phyloP scores from a whole-genome alignment of 1,140 invertebrate genomes.

The Drosophila yakuba region DNA sequence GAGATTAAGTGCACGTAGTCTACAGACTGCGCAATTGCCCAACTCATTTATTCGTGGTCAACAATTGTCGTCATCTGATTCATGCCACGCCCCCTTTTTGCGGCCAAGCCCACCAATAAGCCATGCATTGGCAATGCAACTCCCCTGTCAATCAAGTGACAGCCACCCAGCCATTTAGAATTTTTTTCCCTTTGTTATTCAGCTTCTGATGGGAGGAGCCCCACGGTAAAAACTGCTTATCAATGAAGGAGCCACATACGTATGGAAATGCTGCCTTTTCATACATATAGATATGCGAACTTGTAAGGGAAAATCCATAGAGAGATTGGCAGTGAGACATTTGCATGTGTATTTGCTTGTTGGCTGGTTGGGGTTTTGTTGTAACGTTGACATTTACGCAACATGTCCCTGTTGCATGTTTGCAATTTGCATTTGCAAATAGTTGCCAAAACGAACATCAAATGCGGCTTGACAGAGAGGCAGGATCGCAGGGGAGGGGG shows the following conservation, averaged over 20 bases:
- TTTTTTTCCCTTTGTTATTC: constrained; percentile 30
- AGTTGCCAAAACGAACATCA: constrained; percentile 83
- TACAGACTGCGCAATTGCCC: no score
- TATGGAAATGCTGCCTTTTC: no score
- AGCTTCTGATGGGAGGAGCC: background rate
- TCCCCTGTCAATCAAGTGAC: constrained; percentile 48
- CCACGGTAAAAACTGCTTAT: constrained; percentile 41
- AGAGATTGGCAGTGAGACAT: constrained; percentile 37
- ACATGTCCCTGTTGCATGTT: constrained; percentile 83
- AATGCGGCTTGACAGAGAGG: constrained; percentile 60
- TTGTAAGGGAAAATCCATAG: constrained; percentile 15
- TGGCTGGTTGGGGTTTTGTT: constrained; percentile 26
- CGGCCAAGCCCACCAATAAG: constrained; percentile 32
- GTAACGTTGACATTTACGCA: constrained; percentile 79
- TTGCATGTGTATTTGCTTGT: constrained; percentile 53
- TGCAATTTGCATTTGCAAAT: constrained; percentile 83
- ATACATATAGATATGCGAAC: background rate
- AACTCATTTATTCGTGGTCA: background rate
- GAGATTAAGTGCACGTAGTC: background rate
- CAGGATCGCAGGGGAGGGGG: background rate
- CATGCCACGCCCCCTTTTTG: constrained; percentile 11
- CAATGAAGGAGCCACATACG: constrained; percentile 34
- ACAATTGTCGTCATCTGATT: constrained; percentile 9
- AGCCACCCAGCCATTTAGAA: constrained; percentile 23
- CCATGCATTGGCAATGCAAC: constrained; percentile 45